phyloP scores from a whole-genome alignment of 1,140 invertebrate genomes.

The Pantala flavescens region DNA sequence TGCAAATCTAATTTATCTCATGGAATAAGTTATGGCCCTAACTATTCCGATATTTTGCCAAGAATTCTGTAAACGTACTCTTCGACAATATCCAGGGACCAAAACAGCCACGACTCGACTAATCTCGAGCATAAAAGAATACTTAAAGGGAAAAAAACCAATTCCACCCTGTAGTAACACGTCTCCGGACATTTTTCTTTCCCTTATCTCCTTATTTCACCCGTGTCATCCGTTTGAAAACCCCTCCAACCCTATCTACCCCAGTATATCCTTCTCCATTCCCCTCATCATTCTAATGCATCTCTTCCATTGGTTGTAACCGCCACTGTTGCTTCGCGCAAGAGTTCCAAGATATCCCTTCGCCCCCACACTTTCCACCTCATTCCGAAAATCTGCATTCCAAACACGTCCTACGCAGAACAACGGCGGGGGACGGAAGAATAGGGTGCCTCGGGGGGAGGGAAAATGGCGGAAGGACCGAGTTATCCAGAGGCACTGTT shows the following conservation, averaged over 20 bases:
- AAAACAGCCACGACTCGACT: no score
- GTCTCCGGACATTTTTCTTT: background rate
- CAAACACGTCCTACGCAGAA: slow-evolving; percentile 4
- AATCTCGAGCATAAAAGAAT: no score
- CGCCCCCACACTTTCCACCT: no score
- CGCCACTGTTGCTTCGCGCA: background rate
- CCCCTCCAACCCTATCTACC: background rate
- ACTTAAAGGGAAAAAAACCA: background rate
- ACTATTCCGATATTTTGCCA: no score
- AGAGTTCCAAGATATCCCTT: no score
- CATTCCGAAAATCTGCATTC: background rate
- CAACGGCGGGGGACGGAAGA: background rate
- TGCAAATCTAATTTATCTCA: no score
- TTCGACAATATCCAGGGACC: no score
- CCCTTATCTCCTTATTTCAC: background rate
- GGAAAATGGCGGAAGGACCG: background rate
- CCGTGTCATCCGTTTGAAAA: background rate
- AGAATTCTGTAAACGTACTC: no score
- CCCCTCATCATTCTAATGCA: background rate
- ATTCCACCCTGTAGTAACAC: background rate
- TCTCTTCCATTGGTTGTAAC: background rate
- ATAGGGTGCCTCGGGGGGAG: background rate
- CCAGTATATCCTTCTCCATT: no score
- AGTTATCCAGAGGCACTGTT: no score
- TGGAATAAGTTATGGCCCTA: no score